Conservation (phyloP, 2,888 invertebrate species). For the Caenorhabditis sp. region DNA sequence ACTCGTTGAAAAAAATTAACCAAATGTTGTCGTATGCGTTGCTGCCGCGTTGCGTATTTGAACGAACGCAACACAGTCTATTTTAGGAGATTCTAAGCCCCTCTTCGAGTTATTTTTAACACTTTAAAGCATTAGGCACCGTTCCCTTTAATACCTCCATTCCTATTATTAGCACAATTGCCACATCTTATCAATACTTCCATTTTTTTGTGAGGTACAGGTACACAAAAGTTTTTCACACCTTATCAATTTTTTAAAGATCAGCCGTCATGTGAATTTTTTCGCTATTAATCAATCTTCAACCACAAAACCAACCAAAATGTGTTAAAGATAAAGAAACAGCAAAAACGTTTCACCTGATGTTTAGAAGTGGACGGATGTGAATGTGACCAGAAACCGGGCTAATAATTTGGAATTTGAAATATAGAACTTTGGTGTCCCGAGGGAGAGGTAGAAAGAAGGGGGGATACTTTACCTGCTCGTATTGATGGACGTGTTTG, state of each 20-base stretch:
- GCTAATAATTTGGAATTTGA: conserved; percentile 14
- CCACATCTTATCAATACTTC: too few relatives aligned
- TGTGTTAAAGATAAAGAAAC: not conserved
- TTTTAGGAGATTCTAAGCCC: too few relatives aligned
- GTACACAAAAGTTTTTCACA: not conserved
- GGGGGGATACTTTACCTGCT: conserved; percentile 72
- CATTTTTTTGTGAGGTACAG: not conserved
- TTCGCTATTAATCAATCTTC: not conserved
- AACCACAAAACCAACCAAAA: not conserved
- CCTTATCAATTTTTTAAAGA: not conserved
- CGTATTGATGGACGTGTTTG: conserved; percentile 92
- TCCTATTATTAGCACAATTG: too few relatives aligned
- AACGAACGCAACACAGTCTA: too few relatives aligned
- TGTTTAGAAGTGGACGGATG: conserved; percentile 2
- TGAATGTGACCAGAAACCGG: conserved; percentile 31
- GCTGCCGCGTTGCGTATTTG: too few relatives aligned
- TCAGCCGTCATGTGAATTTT: not conserved
- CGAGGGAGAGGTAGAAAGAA: not conserved
- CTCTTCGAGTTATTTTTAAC: too few relatives aligned
- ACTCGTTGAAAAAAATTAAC: too few relatives aligned
- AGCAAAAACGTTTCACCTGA: not conserved
- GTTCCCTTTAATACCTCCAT: too few relatives aligned
- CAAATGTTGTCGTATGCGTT: too few relatives aligned
- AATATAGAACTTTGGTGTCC: too few relatives aligned
- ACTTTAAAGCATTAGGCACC: too few relatives aligned